Evolutionary conservation across 2,113 vertebrate species (phyloP).

Genomic region (Cheilinus undulatus): DNA sequence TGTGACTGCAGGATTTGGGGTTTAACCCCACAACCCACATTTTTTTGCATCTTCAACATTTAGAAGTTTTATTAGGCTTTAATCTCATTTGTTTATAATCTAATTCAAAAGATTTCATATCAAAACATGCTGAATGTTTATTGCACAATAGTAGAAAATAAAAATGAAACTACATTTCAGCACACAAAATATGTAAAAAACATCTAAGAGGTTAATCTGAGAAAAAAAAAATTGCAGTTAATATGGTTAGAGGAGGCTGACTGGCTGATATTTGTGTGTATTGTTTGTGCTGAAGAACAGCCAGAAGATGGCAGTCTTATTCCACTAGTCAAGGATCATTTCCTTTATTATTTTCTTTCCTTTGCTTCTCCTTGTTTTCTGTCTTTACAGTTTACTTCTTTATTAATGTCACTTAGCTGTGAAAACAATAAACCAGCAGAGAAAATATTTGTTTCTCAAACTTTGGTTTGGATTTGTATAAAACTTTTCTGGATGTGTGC

Average conservation of each 20-base stretch:
- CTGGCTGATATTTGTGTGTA: neutral
- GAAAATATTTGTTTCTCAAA: neutral
- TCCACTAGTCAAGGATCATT: conserved; percentile 35
- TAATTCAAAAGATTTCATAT: neutral
- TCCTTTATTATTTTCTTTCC: neutral
- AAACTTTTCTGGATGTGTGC: neutral
- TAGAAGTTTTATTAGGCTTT: neutral
- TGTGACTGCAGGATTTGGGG: too few species aligned
- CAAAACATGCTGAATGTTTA: neutral
- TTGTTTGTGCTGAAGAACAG: conserved; percentile 1
- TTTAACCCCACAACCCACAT: too few species aligned
- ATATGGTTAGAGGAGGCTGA: too few species aligned
- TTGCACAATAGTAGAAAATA: neutral
- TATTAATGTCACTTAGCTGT: conserved; percentile 22
- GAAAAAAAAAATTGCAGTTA: neutral
- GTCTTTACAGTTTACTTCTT: neutral
- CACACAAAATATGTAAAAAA: neutral
- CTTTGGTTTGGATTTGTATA: neutral
- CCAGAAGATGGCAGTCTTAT: conserved; percentile 82
- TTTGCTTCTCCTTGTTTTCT: neutral
- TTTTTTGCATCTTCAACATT: too few species aligned
- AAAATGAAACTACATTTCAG: neutral
- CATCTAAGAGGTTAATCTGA: neutral
- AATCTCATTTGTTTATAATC: neutral
- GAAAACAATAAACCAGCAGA: neutral